Base-by-base conservation (phyloP, 1,140 invertebrate genomes). In the Drosophila triauraria region DNA sequence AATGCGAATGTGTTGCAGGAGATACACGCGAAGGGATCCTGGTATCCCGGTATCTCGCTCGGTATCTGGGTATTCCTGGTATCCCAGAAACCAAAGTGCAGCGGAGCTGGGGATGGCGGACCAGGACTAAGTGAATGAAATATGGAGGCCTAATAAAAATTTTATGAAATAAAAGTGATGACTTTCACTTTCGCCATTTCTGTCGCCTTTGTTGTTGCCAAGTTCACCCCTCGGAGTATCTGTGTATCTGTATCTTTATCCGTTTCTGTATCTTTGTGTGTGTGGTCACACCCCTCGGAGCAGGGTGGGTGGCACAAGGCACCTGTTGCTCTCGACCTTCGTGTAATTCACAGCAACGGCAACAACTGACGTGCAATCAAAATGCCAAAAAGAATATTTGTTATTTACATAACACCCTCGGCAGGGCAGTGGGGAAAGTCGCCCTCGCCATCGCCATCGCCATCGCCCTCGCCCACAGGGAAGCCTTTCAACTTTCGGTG, bases 111-210 rank as follows among this genome's bases (percentile, higher is more conserved):
- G 7, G 17, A 1, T 2, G 43, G 59, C 10, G n/a, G 30, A 43
- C 27, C 59, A 60, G 60, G 62, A 53, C 81, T 90, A 90, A 88
- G 78, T 85, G 84, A 90, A 88, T 88, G 84, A 88, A 88, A 88
- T 88, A 88, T 88, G 74, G 78, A 70, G 81, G 78, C 78, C 85
- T 90, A 81, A 88, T 90, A 85, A 90, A 88, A 88, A 72, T 88
- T 88, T 71, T 90, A 88, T 88, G 81, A 88, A 85, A 88, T 88
- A 85, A 88, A 88, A 85, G 84, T 90, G 84, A 88, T 88, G 85
- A 90, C 85, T 88, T 90, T 90, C 80, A 84, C 77, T 88, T 88
- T 88, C 64, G 47, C 59, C 61, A 64, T 80, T 64, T 44, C 57
- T 47, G 40, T 57, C 58, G 50, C 53, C 42, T 54, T 63, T 71